These are phyloP conservation scores for Hyles vespertilio DNA, from an alignment of 1,140 invertebrate genomes.

Conservation along the genomic window DNA sequence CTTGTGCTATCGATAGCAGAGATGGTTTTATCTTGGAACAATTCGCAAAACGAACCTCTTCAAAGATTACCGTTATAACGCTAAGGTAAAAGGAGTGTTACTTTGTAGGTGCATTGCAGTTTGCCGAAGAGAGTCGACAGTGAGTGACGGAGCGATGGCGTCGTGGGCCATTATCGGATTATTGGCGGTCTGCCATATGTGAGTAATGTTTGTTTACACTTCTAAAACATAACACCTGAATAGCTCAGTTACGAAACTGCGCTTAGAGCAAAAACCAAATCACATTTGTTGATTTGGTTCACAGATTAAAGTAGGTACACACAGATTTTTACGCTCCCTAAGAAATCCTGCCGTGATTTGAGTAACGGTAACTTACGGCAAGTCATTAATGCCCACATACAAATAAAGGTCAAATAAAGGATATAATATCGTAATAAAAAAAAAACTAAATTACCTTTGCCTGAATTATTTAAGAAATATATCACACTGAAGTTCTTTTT, in stretches of 20 bases:
- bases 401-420: too few species aligned
- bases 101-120: conserved; percentile 33
- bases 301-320: too few species aligned
- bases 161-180: conserved; percentile 38
- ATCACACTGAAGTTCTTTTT: too few species aligned
- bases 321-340: too few species aligned
- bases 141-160: conserved; percentile 47
- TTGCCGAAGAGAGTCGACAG: conserved; percentile 24
- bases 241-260: neutral
- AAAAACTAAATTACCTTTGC: too few species aligned
- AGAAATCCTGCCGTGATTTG: too few species aligned
- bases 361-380: too few species aligned
- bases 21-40: conserved; percentile 5
- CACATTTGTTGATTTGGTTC: too few species aligned
- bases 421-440: too few species aligned
- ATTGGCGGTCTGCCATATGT: conserved; percentile 47
- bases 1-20: conserved; percentile 11
- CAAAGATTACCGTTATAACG: conserved; percentile 37
- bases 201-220: conserved; percentile 38
- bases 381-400: too few species aligned
- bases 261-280: too few species aligned
- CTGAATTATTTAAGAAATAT: too few species aligned
- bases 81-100: conserved; percentile 22
- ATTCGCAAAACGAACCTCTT: conserved; percentile 21
- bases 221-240: conserved; percentile 9